Evolutionary conservation across 2,797 vertebrate species (phyloP).

Genomic region (Bovichtus variegatus): DNA sequence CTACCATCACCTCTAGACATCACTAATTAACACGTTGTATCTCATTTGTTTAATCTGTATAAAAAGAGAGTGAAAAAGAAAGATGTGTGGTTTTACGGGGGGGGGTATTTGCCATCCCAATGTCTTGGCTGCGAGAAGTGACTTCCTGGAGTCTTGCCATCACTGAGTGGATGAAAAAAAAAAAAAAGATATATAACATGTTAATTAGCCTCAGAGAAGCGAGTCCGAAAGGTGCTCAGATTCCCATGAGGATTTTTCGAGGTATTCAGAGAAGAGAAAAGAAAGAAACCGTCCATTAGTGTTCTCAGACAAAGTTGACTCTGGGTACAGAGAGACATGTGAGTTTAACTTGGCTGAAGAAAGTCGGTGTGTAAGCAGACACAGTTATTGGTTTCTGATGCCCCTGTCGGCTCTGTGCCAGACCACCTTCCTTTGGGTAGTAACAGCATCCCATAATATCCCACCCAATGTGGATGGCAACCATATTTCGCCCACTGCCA

Average conservation of each 20-base stretch:
- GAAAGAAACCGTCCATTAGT: neutral
- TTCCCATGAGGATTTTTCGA: neutral
- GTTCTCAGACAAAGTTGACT: slow-evolving; percentile 38
- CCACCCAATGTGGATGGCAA: slow-evolving; percentile 44
- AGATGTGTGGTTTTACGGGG: neutral
- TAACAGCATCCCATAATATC: slow-evolving; percentile 59
- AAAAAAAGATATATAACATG: neutral
- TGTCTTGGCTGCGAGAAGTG: neutral
- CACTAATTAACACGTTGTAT: neutral
- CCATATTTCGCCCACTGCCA: slow-evolving; percentile 12
- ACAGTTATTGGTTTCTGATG: slow-evolving; percentile 90
- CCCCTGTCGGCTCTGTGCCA: slow-evolving; percentile 82
- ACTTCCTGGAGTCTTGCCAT: neutral
- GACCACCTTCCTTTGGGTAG: slow-evolving; percentile 83
- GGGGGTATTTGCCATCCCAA: neutral
- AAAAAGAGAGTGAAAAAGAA: neutral
- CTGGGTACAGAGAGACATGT: slow-evolving; percentile 67
- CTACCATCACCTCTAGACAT: neutral
- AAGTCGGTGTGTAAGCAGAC: slow-evolving; percentile 80
- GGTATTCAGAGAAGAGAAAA: neutral
- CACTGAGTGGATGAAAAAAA: neutral
- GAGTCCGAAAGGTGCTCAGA: neutral
- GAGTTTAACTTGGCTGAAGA: slow-evolving; percentile 86
- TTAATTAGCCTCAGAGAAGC: neutral
- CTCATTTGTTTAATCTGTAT: too few species aligned